A percentile compares a stretch with the other conserved stretches of the same genome.
phyloP scores from a whole-genome alignment of 2,113 vertebrate genomes.

The Ageneiosus marmoratus region DNA sequence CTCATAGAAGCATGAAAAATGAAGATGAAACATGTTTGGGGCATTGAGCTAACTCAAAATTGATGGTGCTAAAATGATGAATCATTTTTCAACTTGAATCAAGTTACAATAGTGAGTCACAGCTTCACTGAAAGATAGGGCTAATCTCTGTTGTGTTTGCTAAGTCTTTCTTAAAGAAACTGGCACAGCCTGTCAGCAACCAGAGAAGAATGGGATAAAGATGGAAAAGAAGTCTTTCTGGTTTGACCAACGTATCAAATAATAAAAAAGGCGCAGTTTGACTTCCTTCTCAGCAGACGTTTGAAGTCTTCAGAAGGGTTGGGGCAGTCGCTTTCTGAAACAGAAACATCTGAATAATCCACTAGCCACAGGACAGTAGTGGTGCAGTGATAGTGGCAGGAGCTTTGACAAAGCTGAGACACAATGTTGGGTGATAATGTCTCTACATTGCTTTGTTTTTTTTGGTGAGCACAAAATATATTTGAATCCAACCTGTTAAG shows the following conservation, averaged over 20 bases:
- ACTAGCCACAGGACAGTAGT: not conserved
- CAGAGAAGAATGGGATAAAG: not conserved
- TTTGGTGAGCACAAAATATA: not conserved
- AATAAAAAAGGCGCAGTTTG: not conserved
- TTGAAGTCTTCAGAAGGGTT: not conserved
- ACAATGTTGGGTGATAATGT: not conserved
- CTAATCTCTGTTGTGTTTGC: slow-evolving; percentile 17
- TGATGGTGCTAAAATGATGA: slow-evolving; percentile 56
- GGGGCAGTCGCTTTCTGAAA: not conserved
- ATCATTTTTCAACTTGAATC: slow-evolving; percentile 60
- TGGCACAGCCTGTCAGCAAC: not conserved
- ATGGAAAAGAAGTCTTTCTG: slow-evolving; percentile 24
- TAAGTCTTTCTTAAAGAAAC: not conserved
- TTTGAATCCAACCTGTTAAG: not conserved
- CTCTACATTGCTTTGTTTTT: not conserved
- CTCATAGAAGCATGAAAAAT: slow-evolving; percentile 30
- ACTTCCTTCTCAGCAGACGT: not conserved
- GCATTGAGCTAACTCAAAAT: slow-evolving; percentile 5
- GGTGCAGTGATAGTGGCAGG: not conserved
- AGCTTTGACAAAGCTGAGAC: not conserved
- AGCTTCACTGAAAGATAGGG: slow-evolving; percentile 10
- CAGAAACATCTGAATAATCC: not conserved
- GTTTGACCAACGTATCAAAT: slow-evolving; percentile 30
- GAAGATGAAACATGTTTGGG: slow-evolving; percentile 1
- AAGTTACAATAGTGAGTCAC: slow-evolving; percentile 52